Evolutionary conservation across 2,888 invertebrate species (phyloP).

Genomic region (Adineta ricciae): DNA sequence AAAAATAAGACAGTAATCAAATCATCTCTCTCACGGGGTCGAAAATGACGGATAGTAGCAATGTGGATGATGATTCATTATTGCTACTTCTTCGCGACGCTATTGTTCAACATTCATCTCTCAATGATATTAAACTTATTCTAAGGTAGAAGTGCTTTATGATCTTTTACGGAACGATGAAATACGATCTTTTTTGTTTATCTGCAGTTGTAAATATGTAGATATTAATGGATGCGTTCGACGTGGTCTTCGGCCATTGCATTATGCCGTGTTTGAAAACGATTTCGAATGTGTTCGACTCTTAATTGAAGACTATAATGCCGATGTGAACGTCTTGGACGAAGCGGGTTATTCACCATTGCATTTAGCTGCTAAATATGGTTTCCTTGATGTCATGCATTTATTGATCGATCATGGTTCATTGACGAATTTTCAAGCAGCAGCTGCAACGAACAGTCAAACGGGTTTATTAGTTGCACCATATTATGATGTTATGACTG

Average conservation of each 20-base stretch:
- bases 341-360: constrained; percentile 82
- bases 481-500: constrained; percentile 54
- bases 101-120: constrained; percentile 72
- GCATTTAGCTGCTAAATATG: constrained; percentile 79
- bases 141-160: constrained; percentile 51
- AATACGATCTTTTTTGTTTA: background rate
- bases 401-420: constrained; percentile 67
- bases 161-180: too few relatives aligned
- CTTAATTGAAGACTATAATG: constrained; percentile 61
- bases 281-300: constrained; percentile 65
- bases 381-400: constrained; percentile 55
- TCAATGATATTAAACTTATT: constrained; percentile 74
- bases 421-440: constrained; percentile 62
- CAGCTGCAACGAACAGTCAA: constrained; percentile 56
- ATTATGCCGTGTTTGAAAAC: constrained; percentile 82
- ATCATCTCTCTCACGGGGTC: too few relatives aligned
- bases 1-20: too few relatives aligned
- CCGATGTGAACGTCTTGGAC: constrained; percentile 58
- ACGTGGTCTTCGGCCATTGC: constrained; percentile 74
- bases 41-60: background rate
- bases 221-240: constrained; percentile 67
- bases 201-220: constrained; percentile 29
- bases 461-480: constrained; percentile 28
- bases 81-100: constrained; percentile 70
- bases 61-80: background rate